phyloP scores from a whole-genome alignment of 2,797 vertebrate species.

The Yasuhikotakia modesta region DNA sequence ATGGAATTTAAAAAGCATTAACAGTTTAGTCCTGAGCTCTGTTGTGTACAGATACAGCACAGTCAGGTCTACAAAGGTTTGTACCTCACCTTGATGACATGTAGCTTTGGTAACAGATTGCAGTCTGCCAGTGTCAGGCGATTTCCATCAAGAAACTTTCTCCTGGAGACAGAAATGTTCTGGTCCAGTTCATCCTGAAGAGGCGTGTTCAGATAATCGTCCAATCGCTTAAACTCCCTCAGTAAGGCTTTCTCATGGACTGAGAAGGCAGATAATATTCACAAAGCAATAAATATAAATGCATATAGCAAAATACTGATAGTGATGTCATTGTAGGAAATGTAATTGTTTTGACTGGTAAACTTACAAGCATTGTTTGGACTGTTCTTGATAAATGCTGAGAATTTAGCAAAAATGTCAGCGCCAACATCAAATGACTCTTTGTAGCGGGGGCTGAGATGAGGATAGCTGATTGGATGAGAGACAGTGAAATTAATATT shows the following conservation, averaged over 20 bases:
- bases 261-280: slow-evolving; percentile 60
- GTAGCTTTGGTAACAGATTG: slow-evolving; percentile 91
- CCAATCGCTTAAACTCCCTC: slow-evolving; percentile 87
- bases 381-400: slow-evolving; percentile 91
- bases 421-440: slow-evolving; percentile 92
- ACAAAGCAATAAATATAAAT: too few species aligned
- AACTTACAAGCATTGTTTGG: slow-evolving; percentile 85
- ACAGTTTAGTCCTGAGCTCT: too few species aligned
- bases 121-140: slow-evolving; percentile 91
- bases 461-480: slow-evolving; percentile 81
- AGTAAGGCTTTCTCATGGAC: slow-evolving; percentile 88
- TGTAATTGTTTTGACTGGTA: not conserved
- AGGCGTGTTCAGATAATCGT: slow-evolving; percentile 84
- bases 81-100: slow-evolving; percentile 88
- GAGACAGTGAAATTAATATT: slow-evolving; percentile 32
- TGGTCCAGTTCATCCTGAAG: slow-evolving; percentile 88
- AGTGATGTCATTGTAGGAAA: not conserved
- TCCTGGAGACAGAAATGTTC: slow-evolving; percentile 78
- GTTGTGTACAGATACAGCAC: too few species aligned
- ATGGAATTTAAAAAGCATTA: too few species aligned
- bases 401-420: slow-evolving; percentile 96
- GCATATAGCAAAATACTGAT: too few species aligned
- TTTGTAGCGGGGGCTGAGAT: slow-evolving; percentile 88
- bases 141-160: slow-evolving; percentile 88
- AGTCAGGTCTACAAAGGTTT: not conserved